These are phyloP conservation scores for Gephyroberyx darwinii DNA, from an alignment of 2,797 vertebrate genomes.

Conservation along the genomic window DNA sequence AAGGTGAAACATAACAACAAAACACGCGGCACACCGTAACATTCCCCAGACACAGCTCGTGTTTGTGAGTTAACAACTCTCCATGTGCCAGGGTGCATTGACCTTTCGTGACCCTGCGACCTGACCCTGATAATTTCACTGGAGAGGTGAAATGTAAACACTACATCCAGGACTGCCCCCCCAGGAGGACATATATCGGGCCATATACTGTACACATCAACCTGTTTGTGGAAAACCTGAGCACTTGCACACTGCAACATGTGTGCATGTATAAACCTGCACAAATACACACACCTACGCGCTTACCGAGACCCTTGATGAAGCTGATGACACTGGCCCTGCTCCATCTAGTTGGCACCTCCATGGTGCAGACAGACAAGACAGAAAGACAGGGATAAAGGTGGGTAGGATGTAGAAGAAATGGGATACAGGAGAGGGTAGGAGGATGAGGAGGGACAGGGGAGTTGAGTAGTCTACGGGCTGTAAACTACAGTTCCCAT, in stretches of 20 bases:
- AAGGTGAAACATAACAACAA: background rate
- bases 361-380: slow-evolving; percentile 79
- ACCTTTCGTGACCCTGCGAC: slow-evolving; percentile 57
- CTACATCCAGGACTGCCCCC: slow-evolving; percentile 20
- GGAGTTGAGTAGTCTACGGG: slow-evolving; percentile 31
- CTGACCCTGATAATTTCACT: slow-evolving; percentile 33
- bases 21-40: background rate
- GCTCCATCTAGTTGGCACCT: slow-evolving; percentile 92
- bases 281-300: slow-evolving; percentile 25
- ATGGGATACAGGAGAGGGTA: slow-evolving; percentile 9
- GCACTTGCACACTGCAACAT: slow-evolving; percentile 43
- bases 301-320: slow-evolving; percentile 98
- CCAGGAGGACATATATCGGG: background rate
- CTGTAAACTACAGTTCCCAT: slow-evolving; percentile 47
- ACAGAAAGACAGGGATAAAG: slow-evolving; percentile 16
- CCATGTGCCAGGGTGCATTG: slow-evolving; percentile 27
- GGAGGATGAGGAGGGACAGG: background rate
- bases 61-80: slow-evolving; percentile 13
- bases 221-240: slow-evolving; percentile 51
- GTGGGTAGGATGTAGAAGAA: slow-evolving; percentile 17
- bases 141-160: slow-evolving; percentile 47
- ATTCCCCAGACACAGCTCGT: slow-evolving; percentile 16
- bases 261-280: slow-evolving; percentile 31
- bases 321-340: slow-evolving; percentile 93
- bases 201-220: slow-evolving; percentile 10